These are phyloP conservation scores for Blastomussa wellsi DNA, from an alignment of 92 coral and sea anemone species.

Conservation along the genomic window DNA sequence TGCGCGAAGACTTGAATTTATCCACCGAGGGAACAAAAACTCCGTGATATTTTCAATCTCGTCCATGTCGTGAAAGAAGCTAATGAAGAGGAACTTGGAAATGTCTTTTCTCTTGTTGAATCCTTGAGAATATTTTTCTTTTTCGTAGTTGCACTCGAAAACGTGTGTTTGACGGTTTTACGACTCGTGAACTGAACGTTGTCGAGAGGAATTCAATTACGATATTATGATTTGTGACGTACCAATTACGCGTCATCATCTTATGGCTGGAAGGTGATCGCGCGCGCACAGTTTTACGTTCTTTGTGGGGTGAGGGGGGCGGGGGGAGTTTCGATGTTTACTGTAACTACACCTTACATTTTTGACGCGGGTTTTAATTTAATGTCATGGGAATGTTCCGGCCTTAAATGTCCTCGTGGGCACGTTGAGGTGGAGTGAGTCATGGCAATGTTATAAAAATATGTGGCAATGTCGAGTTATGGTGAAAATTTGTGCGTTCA, in stretches of 20 bases:
- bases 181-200: not conserved
- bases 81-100: not conserved
- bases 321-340: too few species aligned
- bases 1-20: not conserved
- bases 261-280: too few species aligned
- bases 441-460: too few species aligned
- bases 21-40: not conserved
- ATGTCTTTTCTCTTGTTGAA: not conserved
- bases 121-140: too few species aligned
- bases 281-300: not conserved
- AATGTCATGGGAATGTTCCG: too few species aligned
- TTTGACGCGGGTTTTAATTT: too few species aligned
- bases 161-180: not conserved
- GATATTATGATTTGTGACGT: not conserved
- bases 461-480: too few species aligned
- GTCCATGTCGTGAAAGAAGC: not conserved
- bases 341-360: too few species aligned
- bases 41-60: slow-evolving; percentile 2
- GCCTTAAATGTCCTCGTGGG: too few species aligned
- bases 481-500: too few species aligned
- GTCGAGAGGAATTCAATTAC: not conserved
- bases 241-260: not conserved
- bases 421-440: too few species aligned
- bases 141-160: not conserved
- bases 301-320: too few species aligned